A percentile compares a stretch with the other conserved stretches of the same genome.
These are phyloP conservation scores for Rhynchophorus ferrugineus DNA, from an alignment of 1,140 invertebrate genomes.

Conservation along the genomic window DNA sequence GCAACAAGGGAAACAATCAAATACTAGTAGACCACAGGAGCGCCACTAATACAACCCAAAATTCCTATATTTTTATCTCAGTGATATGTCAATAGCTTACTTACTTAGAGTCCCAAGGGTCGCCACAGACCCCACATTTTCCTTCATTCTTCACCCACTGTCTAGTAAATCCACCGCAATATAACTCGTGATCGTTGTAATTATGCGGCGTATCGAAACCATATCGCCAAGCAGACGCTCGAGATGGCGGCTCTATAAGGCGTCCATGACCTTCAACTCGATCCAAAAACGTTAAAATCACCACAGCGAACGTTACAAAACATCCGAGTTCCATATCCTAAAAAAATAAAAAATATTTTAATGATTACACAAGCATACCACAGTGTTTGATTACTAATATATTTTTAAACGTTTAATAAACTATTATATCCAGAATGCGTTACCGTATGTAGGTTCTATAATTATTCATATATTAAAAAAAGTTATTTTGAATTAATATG, in stretches of 20 bases:
- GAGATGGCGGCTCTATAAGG: conserved; percentile 75
- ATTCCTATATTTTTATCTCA: too few species aligned
- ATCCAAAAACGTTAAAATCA: conserved; percentile 6
- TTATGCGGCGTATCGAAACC: conserved; percentile 67
- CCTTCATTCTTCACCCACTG: conserved; percentile 67
- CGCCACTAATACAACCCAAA: too few species aligned
- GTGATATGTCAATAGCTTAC: too few species aligned
- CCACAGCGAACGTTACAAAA: not conserved
- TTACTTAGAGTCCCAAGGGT: conserved; percentile 63
- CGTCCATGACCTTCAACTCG: conserved; percentile 67
- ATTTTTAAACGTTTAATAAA: too few species aligned
- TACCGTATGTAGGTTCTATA: too few species aligned
- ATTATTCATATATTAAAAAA: too few species aligned
- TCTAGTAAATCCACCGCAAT: conserved; percentile 77
- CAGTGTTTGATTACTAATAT: too few species aligned
- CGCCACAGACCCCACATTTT: conserved; percentile 84
- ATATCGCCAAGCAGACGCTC: conserved; percentile 74
- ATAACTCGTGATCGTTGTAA: conserved; percentile 85
- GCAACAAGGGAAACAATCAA: too few species aligned
- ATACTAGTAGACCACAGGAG: too few species aligned
- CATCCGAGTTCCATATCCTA: conserved; percentile 3
- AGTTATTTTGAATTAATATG: too few species aligned
- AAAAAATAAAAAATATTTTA: conserved; percentile 10
- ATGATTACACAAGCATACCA: too few species aligned
- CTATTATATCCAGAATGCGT: too few species aligned